Conservation (phyloP, 2,113 vertebrate genomes). For the Indicator maculatus region DNA sequence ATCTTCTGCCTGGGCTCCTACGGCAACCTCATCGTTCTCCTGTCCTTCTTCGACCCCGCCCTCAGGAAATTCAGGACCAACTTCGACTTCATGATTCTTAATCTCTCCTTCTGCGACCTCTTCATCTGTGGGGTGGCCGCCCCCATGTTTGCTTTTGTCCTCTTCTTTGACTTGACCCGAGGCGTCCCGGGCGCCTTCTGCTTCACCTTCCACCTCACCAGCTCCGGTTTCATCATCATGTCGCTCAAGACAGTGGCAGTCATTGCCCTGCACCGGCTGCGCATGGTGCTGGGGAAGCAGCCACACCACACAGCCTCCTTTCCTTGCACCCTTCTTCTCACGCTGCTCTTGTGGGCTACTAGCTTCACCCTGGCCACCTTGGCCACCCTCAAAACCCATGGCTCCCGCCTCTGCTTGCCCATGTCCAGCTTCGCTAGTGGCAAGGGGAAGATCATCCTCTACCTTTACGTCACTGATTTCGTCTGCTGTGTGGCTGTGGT, state of each 20-base stretch:
- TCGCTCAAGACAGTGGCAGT: slow-evolving; percentile 94
- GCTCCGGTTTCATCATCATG: slow-evolving; percentile 94
- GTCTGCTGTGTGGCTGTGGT: slow-evolving; percentile 91
- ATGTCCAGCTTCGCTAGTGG: slow-evolving; percentile 83
- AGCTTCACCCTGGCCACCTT: slow-evolving; percentile 92
- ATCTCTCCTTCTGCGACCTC: slow-evolving; percentile 95
- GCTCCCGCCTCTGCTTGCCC: slow-evolving; percentile 89
- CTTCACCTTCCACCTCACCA: slow-evolving; percentile 93
- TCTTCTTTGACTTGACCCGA: slow-evolving; percentile 83
- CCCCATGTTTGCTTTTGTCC: slow-evolving; percentile 91
- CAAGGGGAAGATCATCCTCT: slow-evolving; percentile 83
- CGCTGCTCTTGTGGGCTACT: slow-evolving; percentile 86
- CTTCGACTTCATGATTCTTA: slow-evolving; percentile 98
- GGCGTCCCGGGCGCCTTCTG: slow-evolving; percentile 88
- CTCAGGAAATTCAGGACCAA: slow-evolving; percentile 95
- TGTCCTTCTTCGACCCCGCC: slow-evolving; percentile 95
- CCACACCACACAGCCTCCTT: slow-evolving; percentile 86
- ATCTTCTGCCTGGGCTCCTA: slow-evolving; percentile 95
- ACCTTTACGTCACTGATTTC: slow-evolving; percentile 91
- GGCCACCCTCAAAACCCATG: slow-evolving; percentile 83
- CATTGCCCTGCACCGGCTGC: slow-evolving; percentile 92
- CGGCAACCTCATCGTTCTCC: slow-evolving; percentile 92
- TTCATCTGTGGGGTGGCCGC: slow-evolving; percentile 92
- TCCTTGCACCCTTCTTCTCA: slow-evolving; percentile 87
- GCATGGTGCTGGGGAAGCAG: slow-evolving; percentile 93